phyloP scores from a whole-genome alignment of 2,888 invertebrate species.

The Acronicta psi region DNA sequence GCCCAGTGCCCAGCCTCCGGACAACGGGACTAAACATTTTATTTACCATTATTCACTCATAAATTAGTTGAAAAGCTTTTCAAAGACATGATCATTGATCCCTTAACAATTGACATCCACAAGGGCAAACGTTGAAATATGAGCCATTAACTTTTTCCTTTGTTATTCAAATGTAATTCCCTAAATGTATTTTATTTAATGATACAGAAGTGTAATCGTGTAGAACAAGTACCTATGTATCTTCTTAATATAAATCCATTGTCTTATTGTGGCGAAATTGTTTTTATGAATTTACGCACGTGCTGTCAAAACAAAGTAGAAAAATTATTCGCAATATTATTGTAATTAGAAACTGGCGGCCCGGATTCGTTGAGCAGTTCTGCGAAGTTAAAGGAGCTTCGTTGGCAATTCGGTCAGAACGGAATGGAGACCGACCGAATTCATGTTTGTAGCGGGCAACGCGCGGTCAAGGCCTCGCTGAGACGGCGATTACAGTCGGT shows the following conservation, averaged over 20 bases:
- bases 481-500: conserved; percentile 66
- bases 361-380: conserved; percentile 65
- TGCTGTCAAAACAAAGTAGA: conserved; percentile 53
- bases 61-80: conserved; percentile 76
- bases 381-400: conserved; percentile 72
- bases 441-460: conserved; percentile 58
- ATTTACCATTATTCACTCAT: conserved; percentile 71
- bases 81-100: conserved; percentile 69
- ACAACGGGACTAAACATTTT: conserved; percentile 70
- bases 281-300: conserved; percentile 31
- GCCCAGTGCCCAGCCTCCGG: conserved; percentile 67
- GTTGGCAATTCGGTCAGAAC: conserved; percentile 61
- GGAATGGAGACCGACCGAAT: conserved; percentile 60
- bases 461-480: conserved; percentile 83
- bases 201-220: conserved; percentile 9
- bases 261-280: neutral
- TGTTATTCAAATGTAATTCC: neutral
- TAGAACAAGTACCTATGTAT: neutral
- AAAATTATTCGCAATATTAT: conserved; percentile 63
- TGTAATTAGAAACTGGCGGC: conserved; percentile 70
- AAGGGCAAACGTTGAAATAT: conserved; percentile 22
- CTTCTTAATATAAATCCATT: too few species aligned
- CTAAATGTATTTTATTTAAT: conserved; percentile 10
- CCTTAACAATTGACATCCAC: conserved; percentile 65
- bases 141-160: conserved; percentile 10